Evolutionary conservation across 1,140 invertebrate genomes (phyloP), one percentile per base, ranked within the genome.

Genomic region (Prorops nasuta): DNA sequence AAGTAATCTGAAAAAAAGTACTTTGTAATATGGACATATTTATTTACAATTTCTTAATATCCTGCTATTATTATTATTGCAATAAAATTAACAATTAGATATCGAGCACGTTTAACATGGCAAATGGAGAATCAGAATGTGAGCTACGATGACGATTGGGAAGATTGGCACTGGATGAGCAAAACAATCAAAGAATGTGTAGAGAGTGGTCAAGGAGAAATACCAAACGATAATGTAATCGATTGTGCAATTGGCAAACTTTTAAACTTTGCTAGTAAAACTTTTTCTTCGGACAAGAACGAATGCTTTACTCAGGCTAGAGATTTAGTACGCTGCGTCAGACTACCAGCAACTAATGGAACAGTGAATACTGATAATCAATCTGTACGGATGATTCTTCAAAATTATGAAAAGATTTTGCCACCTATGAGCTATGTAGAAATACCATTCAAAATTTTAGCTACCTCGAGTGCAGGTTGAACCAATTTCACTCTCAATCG

Each of bases 121-220:
- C 63, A 68, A 37, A 40, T 75, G n/a, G 60, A 71, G 15, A 60
- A 67, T 36, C 61, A 66, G 15, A 66, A 60, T 9, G 62, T 75
- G 2, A 57, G 67, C 17, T 66, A 60, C 19, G 16, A 38, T 6
- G 67, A 71, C 14, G 57, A 66, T 6, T 75, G 69, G 69, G 71
- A 75, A 32, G 61, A 74, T 45, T 75, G 67, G 68, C 57, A 53
- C n/a, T 75, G 72, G 72, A 66, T 74, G 49, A 72, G 55, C 24
- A 53, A 44, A 8, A 41, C 40, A 0, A 59, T 72, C 19, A 63
- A 68, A 19, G 66, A 68, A n/a, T 74, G 72, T 32, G 49, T 63
- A 1, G 64, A 73, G 43, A 69, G 19, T 3, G 64, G 61, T 6
- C 44, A 62, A 17, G 64, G 58, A n/a, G 48, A 54, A 16, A 54